Conservation (phyloP, 2,113 vertebrate species). For the Siniperca knerii region DNA sequence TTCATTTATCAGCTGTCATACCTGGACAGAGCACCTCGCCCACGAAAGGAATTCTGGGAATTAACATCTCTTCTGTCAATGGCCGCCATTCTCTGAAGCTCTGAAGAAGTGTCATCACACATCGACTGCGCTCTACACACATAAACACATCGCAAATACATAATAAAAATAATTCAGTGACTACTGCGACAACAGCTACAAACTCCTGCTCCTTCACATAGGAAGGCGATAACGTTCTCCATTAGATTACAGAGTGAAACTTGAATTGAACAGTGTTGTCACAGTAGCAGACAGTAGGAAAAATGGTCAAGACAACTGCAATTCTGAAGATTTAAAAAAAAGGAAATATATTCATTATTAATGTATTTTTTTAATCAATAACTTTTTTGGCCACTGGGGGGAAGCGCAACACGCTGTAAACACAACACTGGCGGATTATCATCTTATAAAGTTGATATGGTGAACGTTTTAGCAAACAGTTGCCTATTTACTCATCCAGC, state of each 20-base stretch:
- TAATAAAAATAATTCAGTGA: background rate
- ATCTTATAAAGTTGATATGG: background rate
- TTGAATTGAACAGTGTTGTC: background rate
- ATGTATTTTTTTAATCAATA: background rate
- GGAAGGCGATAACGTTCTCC: background rate
- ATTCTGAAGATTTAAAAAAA: background rate
- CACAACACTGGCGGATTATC: too few species aligned
- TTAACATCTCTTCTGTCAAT: slow-evolving; percentile 69
- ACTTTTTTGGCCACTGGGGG: too few species aligned
- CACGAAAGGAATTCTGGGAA: slow-evolving; percentile 80
- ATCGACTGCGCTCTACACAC: slow-evolving; percentile 84
- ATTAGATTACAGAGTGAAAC: background rate
- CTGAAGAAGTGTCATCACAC: slow-evolving; percentile 85
- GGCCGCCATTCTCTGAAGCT: slow-evolving; percentile 85
- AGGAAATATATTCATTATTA: background rate
- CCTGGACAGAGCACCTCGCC: slow-evolving; percentile 87
- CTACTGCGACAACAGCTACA: background rate
- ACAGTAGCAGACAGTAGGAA: background rate
- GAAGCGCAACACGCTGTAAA: too few species aligned
- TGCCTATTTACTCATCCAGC: background rate
- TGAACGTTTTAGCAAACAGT: background rate
- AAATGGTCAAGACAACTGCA: background rate
- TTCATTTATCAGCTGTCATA: slow-evolving; percentile 46
- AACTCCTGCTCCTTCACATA: background rate
- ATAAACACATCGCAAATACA: background rate